A percentile compares a stretch with the other conserved stretches of the same genome.
Evolutionary conservation across 1,140 invertebrate genomes (phyloP).

Genomic region (Doryteuthis pealeii): DNA sequence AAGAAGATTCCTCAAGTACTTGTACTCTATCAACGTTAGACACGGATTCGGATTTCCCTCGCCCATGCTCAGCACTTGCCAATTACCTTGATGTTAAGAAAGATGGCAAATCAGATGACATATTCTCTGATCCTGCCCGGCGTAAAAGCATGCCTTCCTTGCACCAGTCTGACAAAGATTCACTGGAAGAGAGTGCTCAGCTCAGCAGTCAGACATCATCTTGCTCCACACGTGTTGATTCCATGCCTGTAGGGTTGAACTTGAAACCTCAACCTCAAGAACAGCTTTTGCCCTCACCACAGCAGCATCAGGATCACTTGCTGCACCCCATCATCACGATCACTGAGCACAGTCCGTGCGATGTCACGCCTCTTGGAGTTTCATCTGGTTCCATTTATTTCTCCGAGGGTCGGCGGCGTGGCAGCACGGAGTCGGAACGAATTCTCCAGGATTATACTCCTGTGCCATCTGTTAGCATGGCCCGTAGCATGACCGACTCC

Average conservation of each 20-base stretch:
- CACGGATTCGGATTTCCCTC: slow-evolving; percentile 21
- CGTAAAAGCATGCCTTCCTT: slow-evolving; percentile 39
- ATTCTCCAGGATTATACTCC: neutral
- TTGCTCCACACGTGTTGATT: slow-evolving; percentile 30
- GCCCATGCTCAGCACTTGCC: slow-evolving; percentile 36
- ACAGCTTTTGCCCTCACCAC: slow-evolving; percentile 11
- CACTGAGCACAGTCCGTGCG: slow-evolving; percentile 75
- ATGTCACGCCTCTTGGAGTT: neutral
- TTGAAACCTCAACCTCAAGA: neutral
- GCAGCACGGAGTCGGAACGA: slow-evolving; percentile 10
- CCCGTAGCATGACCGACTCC: slow-evolving; percentile 88
- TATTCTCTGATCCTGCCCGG: slow-evolving; percentile 20
- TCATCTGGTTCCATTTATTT: neutral
- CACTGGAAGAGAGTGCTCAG: slow-evolving; percentile 35
- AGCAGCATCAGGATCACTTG: slow-evolving; percentile 21
- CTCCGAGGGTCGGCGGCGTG: neutral
- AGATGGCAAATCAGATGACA: slow-evolving; percentile 24
- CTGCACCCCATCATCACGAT: slow-evolving; percentile 92
- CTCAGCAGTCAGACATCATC: slow-evolving; percentile 44
- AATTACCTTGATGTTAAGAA: slow-evolving; percentile 24
- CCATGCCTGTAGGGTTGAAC: slow-evolving; percentile 11
- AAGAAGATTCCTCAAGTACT: slow-evolving; percentile 31
- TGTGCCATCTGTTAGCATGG: slow-evolving; percentile 23
- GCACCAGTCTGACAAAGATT: slow-evolving; percentile 37
- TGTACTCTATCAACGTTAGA: slow-evolving; percentile 26